Base-by-base conservation (phyloP, 2,888 invertebrate genomes). In the Dasysyrphus albostriatus region DNA sequence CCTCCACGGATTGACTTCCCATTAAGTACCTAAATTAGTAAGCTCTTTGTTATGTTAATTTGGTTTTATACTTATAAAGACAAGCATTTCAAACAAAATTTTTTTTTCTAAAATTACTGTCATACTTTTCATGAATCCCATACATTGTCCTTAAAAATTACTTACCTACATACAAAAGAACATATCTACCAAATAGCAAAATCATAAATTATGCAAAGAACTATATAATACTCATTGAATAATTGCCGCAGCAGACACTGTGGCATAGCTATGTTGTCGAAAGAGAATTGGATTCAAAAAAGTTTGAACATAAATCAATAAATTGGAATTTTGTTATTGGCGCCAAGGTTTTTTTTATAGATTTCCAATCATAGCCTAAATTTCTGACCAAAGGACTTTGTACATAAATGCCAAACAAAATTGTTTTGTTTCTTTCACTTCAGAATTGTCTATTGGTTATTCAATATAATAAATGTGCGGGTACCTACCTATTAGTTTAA, bases 161-260 rank as follows among this genome's bases (percentile, higher is more conserved):
- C 24, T 2, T 24, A 2, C 24, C 24, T 24, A 2, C 24, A 24
- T 24, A 24, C 24, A 24, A 24, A 24, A 24, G 24, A 2, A 24
- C 24, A 3, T n/a, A 24, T 24, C 5, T 32, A 32, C 1, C 29
- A 32, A 29, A 54, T 32, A 8, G 32, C 6, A 54, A 74, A 19
- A 42, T 24, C n/a, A 51, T 79, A 84, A 84, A 65, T 76, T 76
- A 84, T 83, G 70, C 75, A 79, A 75, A 79, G 70, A 59, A 59
- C 58, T 54, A 84, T 80, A 12, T 24, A 24, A 12, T 24, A 24
- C 24, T 24, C 32, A 32, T 5, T 76, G 67, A 76, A 76, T 73
- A 29, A 54, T 49, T 34, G 67, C 19, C 8, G 67, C 16, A 39
- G 69, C 51, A 54, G 24, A 67, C 42, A n/a, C 16, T n/a, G 8